Evolutionary conservation across 2,113 vertebrate species (phyloP).

Genomic region (Sinocyclocheilus anophthalmus): DNA sequence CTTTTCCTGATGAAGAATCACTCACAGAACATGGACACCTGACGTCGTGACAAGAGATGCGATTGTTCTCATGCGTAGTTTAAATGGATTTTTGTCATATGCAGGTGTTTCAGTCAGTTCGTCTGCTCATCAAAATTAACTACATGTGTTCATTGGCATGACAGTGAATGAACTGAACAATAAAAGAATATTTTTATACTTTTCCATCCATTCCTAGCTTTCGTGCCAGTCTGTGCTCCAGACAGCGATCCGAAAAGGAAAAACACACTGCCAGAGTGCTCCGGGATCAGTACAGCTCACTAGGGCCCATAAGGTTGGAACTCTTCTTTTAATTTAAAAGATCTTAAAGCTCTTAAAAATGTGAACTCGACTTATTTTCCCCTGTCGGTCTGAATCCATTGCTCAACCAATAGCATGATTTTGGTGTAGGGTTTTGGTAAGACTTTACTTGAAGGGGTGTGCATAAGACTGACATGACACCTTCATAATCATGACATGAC

Average conservation of each 20-base stretch:
- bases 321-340: background rate
- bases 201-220: slow-evolving; percentile 68
- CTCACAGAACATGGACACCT: background rate
- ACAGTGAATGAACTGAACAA: background rate
- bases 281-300: slow-evolving; percentile 79
- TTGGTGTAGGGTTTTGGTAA: no score
- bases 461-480: no score
- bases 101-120: background rate
- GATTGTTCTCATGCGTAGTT: background rate
- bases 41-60: background rate
- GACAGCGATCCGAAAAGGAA: slow-evolving; percentile 74
- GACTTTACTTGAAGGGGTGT: no score
- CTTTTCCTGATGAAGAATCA: slow-evolving; percentile 15
- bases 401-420: background rate
- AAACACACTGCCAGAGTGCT: slow-evolving; percentile 78
- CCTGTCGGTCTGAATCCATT: background rate
- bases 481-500: no score
- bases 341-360: background rate
- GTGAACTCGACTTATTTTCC: background rate
- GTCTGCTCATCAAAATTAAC: background rate
- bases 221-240: slow-evolving; percentile 77
- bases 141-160: background rate
- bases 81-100: background rate
- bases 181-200: background rate
- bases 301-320: slow-evolving; percentile 81